phyloP scores from a whole-genome alignment of 2,888 invertebrate species.

The Tetrapedia diversipes region DNA sequence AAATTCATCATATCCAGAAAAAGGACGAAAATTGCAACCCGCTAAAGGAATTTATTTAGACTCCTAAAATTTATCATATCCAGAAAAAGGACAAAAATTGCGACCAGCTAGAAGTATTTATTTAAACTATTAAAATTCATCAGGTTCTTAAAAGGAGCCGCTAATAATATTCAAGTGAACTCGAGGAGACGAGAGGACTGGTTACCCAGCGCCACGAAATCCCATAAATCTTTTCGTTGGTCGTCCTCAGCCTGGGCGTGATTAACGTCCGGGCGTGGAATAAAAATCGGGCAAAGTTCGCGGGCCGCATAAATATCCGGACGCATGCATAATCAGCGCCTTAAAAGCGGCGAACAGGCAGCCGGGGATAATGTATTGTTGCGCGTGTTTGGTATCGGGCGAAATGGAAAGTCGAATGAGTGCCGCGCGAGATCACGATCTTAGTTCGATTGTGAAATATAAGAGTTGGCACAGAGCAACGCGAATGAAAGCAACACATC shows the following conservation, averaged over 20 bases:
- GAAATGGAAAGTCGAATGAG: constrained; percentile 73
- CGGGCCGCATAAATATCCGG: constrained; percentile 46
- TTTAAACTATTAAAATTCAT: too few species aligned
- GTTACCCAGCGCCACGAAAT: neutral
- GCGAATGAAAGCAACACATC: constrained; percentile 56
- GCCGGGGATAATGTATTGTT: constrained; percentile 63
- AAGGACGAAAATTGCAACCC: too few species aligned
- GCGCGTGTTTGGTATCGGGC: constrained; percentile 53
- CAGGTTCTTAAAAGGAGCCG: too few species aligned
- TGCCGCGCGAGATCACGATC: constrained; percentile 69
- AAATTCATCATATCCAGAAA: too few species aligned
- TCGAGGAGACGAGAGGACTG: neutral
- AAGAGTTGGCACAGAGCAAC: constrained; percentile 45
- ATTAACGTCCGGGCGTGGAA: constrained; percentile 35
- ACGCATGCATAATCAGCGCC: constrained; percentile 59
- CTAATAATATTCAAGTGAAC: neutral
- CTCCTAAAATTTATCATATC: too few species aligned
- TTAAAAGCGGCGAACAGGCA: constrained; percentile 60
- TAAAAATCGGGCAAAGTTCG: constrained; percentile 37
- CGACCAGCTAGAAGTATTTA: too few species aligned
- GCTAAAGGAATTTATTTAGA: too few species aligned
- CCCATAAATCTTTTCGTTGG: constrained; percentile 21
- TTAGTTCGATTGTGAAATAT: constrained; percentile 69
- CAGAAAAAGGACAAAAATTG: too few species aligned
- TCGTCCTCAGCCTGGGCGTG: constrained; percentile 13